Base-by-base conservation (phyloP, 2,113 vertebrate species). In the Ameiurus melas region DNA sequence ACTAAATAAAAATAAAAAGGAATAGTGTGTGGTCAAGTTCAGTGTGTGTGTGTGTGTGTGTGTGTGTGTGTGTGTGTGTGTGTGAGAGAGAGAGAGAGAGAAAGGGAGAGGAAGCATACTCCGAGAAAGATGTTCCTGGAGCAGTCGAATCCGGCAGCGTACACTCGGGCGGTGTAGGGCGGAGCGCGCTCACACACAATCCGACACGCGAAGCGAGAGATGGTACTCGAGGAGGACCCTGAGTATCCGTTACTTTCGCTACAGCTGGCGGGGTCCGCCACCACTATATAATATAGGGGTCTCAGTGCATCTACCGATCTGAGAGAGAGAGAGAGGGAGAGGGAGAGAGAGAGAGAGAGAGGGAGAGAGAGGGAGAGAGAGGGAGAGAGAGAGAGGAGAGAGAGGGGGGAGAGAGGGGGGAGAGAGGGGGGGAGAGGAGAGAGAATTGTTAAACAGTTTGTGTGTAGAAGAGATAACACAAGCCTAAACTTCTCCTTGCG, bases 61-160 rank as follows among this genome's bases (percentile, higher is more conserved):
- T 19, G 70, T 36, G 33, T 36, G 68, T n/a, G n/a, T n/a, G n/a
- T 9, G 8, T 36, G 33, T 71, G 70, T 36, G 33, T 36, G 33
- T 19, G 70, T 36, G 33, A n/a, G n/a, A 7, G 55, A 10, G 53
- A 43, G 1, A 68, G 62, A 43, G 1, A 68, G 62, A 81, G 36
- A 36, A 30, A 14, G 55, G 5, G 53, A n/a, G 1, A 53, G 62
- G 36, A 39, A n/a, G 51, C 94, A 91, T 95, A 99, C 98, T 95
- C 98, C 98, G 79, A 99, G 96, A 92, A 99, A 98, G 92, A 99
- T 99, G 95, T 98, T 98, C 93, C 97, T 98, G 62, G 97, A 97
- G 27, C 97, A 97, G 92, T 99, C 98, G 91, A 99, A 99, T 91
- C 98, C 98, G 2, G 98, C 98, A 30, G 97, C 98, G 75, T 97